phyloP scores from a whole-genome alignment of 2,888 invertebrate genomes.

The Acanthosepion lycidas region DNA sequence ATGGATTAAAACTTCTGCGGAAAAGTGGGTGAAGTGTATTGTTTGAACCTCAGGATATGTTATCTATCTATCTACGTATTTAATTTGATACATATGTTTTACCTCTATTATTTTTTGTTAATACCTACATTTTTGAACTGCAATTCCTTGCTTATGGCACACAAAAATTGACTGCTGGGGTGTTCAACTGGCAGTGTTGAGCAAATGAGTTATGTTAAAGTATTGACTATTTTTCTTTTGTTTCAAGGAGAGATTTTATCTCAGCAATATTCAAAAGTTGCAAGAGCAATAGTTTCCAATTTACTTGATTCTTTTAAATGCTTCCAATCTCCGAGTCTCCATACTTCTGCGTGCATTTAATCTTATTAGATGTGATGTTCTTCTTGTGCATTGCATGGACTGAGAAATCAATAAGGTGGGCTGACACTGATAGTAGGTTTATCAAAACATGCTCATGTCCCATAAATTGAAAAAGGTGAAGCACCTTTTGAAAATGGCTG shows the following conservation, averaged over 20 bases:
- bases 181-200: too few species aligned
- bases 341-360: background rate
- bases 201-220: too few species aligned
- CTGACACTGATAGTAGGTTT: slow-evolving; percentile 1
- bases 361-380: background rate
- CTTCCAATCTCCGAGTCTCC: background rate
- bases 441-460: background rate
- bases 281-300: background rate
- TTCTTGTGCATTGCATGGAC: background rate
- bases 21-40: too few species aligned
- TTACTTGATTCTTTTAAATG: background rate
- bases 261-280: background rate
- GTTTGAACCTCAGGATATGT: too few species aligned
- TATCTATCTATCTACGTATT: too few species aligned
- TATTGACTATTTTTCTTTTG: background rate
- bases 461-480: background rate
- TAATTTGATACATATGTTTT: too few species aligned
- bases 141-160: too few species aligned
- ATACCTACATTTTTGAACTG: too few species aligned
- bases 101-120: too few species aligned
- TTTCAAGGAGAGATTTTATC: background rate
- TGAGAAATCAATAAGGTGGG: background rate
- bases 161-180: too few species aligned
- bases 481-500: background rate
- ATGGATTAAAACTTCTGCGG: too few species aligned